These are phyloP conservation scores for Neotoma lepida DNA, from an alignment of 2,113 vertebrate genomes.

Conservation along the genomic window DNA sequence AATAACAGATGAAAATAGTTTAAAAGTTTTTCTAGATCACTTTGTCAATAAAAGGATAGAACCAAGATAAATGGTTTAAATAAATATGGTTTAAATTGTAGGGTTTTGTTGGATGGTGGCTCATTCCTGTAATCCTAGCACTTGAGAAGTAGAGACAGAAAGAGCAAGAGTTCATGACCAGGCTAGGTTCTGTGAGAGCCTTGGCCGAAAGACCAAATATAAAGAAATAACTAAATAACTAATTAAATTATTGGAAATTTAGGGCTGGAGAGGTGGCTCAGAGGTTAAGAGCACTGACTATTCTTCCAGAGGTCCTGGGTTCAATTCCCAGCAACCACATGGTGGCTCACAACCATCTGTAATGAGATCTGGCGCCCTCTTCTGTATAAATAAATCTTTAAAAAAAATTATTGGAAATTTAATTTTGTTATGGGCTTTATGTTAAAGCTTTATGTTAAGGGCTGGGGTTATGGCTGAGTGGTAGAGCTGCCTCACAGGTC, in stretches of 20 bases:
- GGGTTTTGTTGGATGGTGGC: not conserved
- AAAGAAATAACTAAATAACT: not conserved
- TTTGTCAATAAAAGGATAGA: slow-evolving; percentile 2
- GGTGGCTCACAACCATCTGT: too few species aligned
- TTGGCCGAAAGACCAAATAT: not conserved
- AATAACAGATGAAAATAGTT: slow-evolving; percentile 43
- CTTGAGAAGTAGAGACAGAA: not conserved
- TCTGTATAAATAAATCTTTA: too few species aligned
- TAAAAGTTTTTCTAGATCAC: not conserved
- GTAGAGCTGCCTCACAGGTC: not conserved
- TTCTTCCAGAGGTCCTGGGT: too few species aligned
- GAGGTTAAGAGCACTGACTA: too few species aligned
- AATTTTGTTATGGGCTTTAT: too few species aligned
- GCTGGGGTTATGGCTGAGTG: not conserved
- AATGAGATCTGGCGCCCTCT: too few species aligned
- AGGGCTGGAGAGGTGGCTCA: too few species aligned
- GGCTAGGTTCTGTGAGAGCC: not conserved
- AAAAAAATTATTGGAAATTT: slow-evolving; percentile 7
- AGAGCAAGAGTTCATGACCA: not conserved
- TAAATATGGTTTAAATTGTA: slow-evolving; percentile 37
- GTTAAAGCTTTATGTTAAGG: not conserved
- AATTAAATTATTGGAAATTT: not conserved
- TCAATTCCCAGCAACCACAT: too few species aligned
- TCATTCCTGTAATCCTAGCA: not conserved
- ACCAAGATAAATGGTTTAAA: not conserved